A percentile compares a stretch with the other conserved stretches of the same genome.
phyloP scores from a whole-genome alignment of 2,113 vertebrate genomes.

The Oreochromis niloticus region DNA sequence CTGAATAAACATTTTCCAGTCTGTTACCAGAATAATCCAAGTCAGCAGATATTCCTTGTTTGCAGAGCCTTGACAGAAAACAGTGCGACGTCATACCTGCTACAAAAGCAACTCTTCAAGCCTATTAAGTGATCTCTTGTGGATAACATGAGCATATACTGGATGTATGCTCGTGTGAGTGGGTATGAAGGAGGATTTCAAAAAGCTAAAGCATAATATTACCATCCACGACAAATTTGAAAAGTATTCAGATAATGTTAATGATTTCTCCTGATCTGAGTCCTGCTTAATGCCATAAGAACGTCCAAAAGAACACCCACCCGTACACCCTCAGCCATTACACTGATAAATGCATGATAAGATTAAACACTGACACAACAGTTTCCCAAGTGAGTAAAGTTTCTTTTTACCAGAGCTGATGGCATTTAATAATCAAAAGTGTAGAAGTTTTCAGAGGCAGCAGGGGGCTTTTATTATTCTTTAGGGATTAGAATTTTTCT shows the following conservation, averaged over 20 bases:
- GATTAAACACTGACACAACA: neutral
- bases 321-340: neutral
- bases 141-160: neutral
- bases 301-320: neutral
- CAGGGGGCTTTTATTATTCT: constrained; percentile 10
- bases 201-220: neutral
- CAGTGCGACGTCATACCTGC: neutral
- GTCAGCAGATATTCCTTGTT: neutral
- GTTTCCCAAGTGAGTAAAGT: neutral
- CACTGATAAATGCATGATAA: neutral
- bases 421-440: constrained; percentile 6
- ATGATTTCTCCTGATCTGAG: neutral
- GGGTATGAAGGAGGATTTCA: neutral
- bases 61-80: neutral
- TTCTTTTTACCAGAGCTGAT: constrained; percentile 4
- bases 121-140: neutral
- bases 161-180: neutral
- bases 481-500: neutral
- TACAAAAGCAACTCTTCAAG: neutral
- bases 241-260: neutral
- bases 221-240: neutral
- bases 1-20: neutral
- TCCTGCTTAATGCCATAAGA: neutral
- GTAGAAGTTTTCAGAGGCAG: neutral
- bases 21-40: neutral